A percentile compares a stretch with the other conserved stretches of the same genome.
Evolutionary conservation across 2,113 vertebrate genomes (phyloP).

Genomic region (Scophthalmus maximus): DNA sequence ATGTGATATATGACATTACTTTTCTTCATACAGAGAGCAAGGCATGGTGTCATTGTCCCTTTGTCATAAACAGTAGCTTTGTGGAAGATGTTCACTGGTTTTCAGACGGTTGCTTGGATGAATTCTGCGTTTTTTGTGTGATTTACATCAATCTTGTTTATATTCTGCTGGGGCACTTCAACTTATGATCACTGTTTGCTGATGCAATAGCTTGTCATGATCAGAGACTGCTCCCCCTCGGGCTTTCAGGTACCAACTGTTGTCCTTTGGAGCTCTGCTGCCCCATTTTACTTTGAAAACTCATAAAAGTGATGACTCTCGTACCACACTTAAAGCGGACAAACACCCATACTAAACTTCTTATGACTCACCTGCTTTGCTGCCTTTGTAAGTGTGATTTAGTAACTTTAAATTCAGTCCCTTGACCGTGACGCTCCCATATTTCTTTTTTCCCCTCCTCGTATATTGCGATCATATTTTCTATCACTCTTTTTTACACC

Average conservation of each 20-base stretch:
- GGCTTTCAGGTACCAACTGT: slow-evolving; percentile 4
- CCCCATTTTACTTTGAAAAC: neutral
- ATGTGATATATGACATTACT: slow-evolving; percentile 8
- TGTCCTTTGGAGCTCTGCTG: neutral
- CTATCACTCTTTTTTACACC: slow-evolving; percentile 24
- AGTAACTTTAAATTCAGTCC: slow-evolving; percentile 8
- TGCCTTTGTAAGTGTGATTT: slow-evolving; percentile 15
- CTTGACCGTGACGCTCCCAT: neutral
- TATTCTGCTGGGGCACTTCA: neutral
- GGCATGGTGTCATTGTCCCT: neutral
- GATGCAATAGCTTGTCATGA: slow-evolving; percentile 2
- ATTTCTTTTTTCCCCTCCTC: neutral
- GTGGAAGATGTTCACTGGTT: too few species aligned
- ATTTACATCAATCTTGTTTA: neutral
- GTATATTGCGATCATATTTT: slow-evolving; percentile 17
- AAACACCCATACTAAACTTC: slow-evolving; percentile 23
- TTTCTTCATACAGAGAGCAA: slow-evolving; percentile 8
- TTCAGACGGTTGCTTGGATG: neutral
- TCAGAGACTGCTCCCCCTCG: neutral
- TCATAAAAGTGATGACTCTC: slow-evolving; percentile 5
- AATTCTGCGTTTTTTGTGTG: neutral
- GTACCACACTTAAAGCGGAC: neutral
- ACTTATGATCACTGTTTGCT: neutral
- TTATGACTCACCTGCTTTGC: slow-evolving; percentile 12
- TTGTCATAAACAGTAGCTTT: too few species aligned